A percentile compares a stretch with the other conserved stretches of the same genome.
Evolutionary conservation across 2,888 invertebrate species (phyloP).

Genomic region (Chironomus tentans): DNA sequence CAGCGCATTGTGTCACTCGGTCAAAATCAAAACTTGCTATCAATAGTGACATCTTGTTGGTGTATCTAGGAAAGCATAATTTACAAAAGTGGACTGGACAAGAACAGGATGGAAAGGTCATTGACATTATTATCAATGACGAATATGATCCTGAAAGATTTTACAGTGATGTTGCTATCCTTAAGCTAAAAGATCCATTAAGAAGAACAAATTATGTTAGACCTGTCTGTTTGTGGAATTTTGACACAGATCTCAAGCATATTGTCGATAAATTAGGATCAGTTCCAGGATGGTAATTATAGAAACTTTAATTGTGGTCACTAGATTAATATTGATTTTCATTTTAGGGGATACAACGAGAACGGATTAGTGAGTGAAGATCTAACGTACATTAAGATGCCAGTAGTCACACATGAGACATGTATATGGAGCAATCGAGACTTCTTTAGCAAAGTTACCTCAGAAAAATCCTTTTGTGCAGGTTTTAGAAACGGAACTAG

Average conservation of each 20-base stretch:
- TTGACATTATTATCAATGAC: not conserved
- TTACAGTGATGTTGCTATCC: slow-evolving; percentile 14
- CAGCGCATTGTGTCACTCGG: slow-evolving; percentile 37
- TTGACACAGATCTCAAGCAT: slow-evolving; percentile 32
- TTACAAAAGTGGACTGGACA: slow-evolving; percentile 34
- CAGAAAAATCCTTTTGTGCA: slow-evolving; percentile 47
- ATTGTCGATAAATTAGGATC: slow-evolving; percentile 33
- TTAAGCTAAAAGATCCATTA: not conserved
- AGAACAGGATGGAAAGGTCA: slow-evolving; percentile 29
- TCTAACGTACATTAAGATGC: slow-evolving; percentile 50
- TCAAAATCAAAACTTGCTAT: not conserved
- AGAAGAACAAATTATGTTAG: slow-evolving; percentile 16
- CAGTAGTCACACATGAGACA: slow-evolving; percentile 49
- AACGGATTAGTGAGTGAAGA: slow-evolving; percentile 33
- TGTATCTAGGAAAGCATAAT: slow-evolving; percentile 35
- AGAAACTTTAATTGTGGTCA: too few relatives aligned
- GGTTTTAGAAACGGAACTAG: slow-evolving; percentile 42
- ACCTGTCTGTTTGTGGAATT: slow-evolving; percentile 19
- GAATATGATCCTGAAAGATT: slow-evolving; percentile 17
- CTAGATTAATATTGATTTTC: too few relatives aligned
- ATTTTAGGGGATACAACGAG: slow-evolving; percentile 20
- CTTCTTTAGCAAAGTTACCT: slow-evolving; percentile 51
- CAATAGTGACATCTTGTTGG: slow-evolving; percentile 31
- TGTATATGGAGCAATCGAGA: slow-evolving; percentile 53
- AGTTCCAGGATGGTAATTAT: slow-evolving; percentile 17